Percentiles rank a stretch among this genome's conserved stretches.
These are phyloP conservation scores for Brachymystax lenok DNA, from an alignment of 2,797 vertebrate species.

Conservation along the genomic window DNA sequence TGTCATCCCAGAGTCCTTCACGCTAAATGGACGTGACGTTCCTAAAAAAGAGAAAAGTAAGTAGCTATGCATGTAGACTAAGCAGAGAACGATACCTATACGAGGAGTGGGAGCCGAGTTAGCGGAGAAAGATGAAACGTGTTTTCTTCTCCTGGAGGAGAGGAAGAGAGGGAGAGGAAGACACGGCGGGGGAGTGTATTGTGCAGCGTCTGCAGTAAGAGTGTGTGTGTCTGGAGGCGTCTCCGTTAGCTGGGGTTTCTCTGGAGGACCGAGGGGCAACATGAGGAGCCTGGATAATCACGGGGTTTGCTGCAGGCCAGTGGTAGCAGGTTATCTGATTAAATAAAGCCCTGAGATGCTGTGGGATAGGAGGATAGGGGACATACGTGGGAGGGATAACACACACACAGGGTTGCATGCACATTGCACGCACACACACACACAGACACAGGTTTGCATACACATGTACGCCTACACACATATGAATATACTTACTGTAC, in stretches of 20 bases:
- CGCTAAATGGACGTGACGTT: slow-evolving; percentile 55
- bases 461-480: too few species aligned
- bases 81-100: slow-evolving; percentile 45
- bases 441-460: too few species aligned
- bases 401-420: background rate
- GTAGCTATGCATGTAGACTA: slow-evolving; percentile 66
- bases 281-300: slow-evolving; percentile 49
- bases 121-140: slow-evolving; percentile 43
- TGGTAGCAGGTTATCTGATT: slow-evolving; percentile 76
- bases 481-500: too few species aligned
- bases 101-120: background rate
- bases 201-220: slow-evolving; percentile 71
- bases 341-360: slow-evolving; percentile 68
- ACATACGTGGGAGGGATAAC: background rate
- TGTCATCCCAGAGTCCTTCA: slow-evolving; percentile 70
- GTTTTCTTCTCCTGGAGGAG: slow-evolving; percentile 49
- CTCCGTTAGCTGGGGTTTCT: slow-evolving; percentile 60
- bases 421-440: background rate
- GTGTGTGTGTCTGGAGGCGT: slow-evolving; percentile 69
- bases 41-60: slow-evolving; percentile 64
- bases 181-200: slow-evolving; percentile 64
- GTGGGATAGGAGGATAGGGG: slow-evolving; percentile 43
- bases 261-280: slow-evolving; percentile 61
- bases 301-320: slow-evolving; percentile 59
- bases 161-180: slow-evolving; percentile 41